phyloP scores from a whole-genome alignment of 2,113 vertebrate genomes.

The Origma solitaria region DNA sequence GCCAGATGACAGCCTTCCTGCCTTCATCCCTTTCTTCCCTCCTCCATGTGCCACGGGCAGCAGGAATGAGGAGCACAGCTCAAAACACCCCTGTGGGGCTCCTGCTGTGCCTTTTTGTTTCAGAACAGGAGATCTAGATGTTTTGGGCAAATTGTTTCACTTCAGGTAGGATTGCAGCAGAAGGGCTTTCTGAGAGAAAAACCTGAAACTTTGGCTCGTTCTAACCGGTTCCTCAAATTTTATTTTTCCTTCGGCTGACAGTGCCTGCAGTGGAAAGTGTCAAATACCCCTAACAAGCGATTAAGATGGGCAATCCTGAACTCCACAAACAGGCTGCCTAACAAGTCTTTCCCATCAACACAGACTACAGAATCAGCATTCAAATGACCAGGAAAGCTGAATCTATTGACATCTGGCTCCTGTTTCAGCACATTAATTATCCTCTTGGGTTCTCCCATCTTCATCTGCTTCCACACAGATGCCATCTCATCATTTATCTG shows the following conservation, averaged over 20 bases:
- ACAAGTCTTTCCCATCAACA: slow-evolving; percentile 44
- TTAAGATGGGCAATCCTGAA: slow-evolving; percentile 20
- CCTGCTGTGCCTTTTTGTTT: background rate
- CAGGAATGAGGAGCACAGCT: background rate
- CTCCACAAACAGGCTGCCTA: slow-evolving; percentile 39
- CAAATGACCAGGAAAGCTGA: slow-evolving; percentile 50
- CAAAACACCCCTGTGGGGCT: background rate
- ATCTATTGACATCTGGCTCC: slow-evolving; percentile 59
- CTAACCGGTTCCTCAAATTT: background rate
- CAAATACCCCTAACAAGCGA: slow-evolving; percentile 8
- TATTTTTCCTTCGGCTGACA: slow-evolving; percentile 36
- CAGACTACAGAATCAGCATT: slow-evolving; percentile 55
- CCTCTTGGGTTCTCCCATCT: slow-evolving; percentile 52
- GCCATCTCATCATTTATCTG: slow-evolving; percentile 53
- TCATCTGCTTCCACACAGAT: slow-evolving; percentile 47
- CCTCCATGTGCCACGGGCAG: background rate
- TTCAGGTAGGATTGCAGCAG: background rate
- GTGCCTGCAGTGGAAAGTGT: slow-evolving; percentile 19
- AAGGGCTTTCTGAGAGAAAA: background rate
- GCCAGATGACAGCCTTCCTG: background rate
- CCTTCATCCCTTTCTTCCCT: background rate
- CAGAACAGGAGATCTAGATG: background rate
- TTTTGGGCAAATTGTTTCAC: background rate
- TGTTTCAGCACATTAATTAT: slow-evolving; percentile 64
- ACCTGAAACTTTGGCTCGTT: background rate